Percentiles rank a stretch among this genome's conserved stretches.
These are phyloP conservation scores for Drosophila buzzatii DNA, from an alignment of 2,888 invertebrate species.

Conservation along the genomic window DNA sequence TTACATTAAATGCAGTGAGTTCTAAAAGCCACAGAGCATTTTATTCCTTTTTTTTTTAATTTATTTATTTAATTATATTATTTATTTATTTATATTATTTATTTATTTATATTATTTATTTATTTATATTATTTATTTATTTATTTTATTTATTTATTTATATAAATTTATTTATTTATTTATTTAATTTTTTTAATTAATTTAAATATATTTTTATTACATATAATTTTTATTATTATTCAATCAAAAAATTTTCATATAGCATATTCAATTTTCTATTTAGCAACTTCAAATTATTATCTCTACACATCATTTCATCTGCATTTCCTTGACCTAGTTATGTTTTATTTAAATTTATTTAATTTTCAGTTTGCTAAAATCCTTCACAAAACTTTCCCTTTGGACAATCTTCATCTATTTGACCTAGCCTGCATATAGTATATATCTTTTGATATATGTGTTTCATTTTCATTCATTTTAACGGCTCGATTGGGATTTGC, in stretches of 20 bases:
- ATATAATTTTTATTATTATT: too few species aligned
- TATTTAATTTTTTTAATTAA: too few species aligned
- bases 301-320: background rate
- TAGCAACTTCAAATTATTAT: background rate
- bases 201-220: too few species aligned
- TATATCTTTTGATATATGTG: background rate
- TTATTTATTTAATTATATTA: too few species aligned
- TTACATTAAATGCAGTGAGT: too few species aligned
- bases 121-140: too few species aligned
- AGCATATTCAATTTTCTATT: background rate
- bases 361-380: background rate
- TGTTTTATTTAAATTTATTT: background rate
- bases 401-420: background rate
- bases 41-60: too few species aligned
- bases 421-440: background rate
- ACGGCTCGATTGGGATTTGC: conserved; percentile 67
- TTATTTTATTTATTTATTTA: too few species aligned
- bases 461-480: conserved; percentile 32
- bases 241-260: background rate
- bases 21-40: too few species aligned
- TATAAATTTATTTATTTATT: too few species aligned
- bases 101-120: too few species aligned
- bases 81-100: too few species aligned
- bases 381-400: background rate
- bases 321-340: background rate